A percentile compares a stretch with the other conserved stretches of the same genome.
Evolutionary conservation across 2,888 invertebrate genomes (phyloP).

Genomic region (Drosophila sordidapex): DNA sequence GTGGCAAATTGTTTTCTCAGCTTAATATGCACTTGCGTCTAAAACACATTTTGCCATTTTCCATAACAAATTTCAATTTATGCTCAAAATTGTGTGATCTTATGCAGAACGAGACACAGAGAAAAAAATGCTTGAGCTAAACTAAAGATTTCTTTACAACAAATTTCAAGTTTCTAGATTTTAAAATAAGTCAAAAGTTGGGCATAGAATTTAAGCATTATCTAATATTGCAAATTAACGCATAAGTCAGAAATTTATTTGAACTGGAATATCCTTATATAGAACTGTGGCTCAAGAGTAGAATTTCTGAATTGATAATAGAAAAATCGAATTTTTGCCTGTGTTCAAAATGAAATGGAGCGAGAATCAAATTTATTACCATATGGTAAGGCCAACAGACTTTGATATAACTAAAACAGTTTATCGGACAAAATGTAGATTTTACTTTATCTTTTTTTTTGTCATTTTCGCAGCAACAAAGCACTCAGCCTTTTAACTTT

Average conservation of each 20-base stretch:
- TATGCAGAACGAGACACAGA: not conserved
- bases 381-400: conserved; percentile 22
- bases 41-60: conserved; percentile 21
- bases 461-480: conserved; percentile 25
- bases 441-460: conserved; percentile 9
- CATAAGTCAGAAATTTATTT: not conserved
- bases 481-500: conserved; percentile 60
- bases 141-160: not conserved
- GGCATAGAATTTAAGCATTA: not conserved
- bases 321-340: not conserved
- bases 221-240: not conserved
- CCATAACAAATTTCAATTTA: conserved; percentile 33
- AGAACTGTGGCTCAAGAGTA: not conserved
- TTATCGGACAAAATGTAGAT: conserved; percentile 42
- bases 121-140: not conserved
- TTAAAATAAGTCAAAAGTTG: not conserved
- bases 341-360: not conserved
- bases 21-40: conserved; percentile 6
- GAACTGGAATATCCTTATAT: fast-evolving
- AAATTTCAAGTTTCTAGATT: not conserved
- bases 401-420: conserved; percentile 42
- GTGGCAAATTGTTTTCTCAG: conserved; percentile 31
- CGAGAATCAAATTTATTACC: conserved; percentile 34
- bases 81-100: conserved; percentile 19
- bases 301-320: not conserved